phyloP scores from a whole-genome alignment of 2,113 vertebrate species.

The Melozone crissalis region DNA sequence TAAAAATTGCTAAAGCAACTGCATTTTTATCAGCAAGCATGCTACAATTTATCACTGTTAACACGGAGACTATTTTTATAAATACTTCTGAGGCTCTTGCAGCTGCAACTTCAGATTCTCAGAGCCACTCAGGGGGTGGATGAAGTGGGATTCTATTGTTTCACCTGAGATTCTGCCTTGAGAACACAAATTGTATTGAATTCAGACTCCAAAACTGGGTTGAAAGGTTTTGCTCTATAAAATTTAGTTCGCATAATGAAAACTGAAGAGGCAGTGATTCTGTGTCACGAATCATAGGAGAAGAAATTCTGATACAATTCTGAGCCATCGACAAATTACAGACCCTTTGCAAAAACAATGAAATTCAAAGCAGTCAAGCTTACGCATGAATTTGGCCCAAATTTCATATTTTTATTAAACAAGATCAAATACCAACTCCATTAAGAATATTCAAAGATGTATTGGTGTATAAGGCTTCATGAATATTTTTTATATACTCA shows the following conservation, averaged over 20 bases:
- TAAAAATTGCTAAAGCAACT: not conserved
- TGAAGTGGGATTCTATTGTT: not conserved
- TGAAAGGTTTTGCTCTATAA: not conserved
- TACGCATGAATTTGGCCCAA: not conserved
- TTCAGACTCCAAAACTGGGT: not conserved
- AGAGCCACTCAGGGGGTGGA: not conserved
- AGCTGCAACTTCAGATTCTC: not conserved
- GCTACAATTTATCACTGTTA: constrained; percentile 5
- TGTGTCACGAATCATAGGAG: not conserved
- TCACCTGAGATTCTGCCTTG: not conserved
- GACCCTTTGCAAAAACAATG: not conserved
- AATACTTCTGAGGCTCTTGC: not conserved
- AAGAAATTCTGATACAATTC: not conserved
- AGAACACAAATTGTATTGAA: not conserved
- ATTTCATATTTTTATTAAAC: not conserved
- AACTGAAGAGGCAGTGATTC: not conserved
- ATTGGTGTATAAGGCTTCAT: not conserved
- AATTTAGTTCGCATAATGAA: not conserved
- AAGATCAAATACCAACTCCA: not conserved
- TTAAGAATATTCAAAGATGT: not conserved
- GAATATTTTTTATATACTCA: not conserved
- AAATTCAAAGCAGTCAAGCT: not conserved
- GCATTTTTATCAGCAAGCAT: not conserved
- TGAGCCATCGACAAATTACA: not conserved
- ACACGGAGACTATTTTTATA: not conserved